These are phyloP conservation scores for Tipula confusa DNA, from an alignment of 2,888 invertebrate species.

Conservation along the genomic window DNA sequence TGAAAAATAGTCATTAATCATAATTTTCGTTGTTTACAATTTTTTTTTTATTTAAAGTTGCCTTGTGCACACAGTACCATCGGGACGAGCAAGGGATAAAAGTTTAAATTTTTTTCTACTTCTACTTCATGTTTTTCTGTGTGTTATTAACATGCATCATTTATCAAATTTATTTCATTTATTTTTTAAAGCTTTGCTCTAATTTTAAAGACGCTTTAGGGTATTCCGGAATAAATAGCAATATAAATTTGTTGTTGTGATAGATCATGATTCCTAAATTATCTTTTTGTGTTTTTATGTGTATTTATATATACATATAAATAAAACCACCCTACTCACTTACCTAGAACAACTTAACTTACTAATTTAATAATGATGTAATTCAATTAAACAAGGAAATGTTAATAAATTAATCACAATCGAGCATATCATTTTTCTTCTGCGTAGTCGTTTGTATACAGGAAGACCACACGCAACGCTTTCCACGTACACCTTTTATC, in stretches of 20 bases:
- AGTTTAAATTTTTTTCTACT: not conserved
- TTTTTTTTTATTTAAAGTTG: not conserved
- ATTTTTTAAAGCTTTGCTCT: not conserved
- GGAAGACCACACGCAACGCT: not conserved
- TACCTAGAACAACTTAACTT: not conserved
- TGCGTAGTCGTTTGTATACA: not conserved
- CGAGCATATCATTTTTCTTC: not conserved
- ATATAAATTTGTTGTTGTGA: not conserved
- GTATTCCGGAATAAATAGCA: not conserved
- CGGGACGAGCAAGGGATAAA: constrained; percentile 20
- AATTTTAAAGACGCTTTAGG: not conserved
- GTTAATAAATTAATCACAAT: constrained; percentile 12
- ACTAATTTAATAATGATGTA: constrained; percentile 9
- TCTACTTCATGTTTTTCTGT: not conserved
- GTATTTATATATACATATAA: not conserved
- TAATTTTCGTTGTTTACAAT: not conserved
- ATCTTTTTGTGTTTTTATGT: not conserved
- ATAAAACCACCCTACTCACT: not conserved
- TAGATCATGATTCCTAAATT: not conserved
- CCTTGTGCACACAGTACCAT: constrained; percentile 3
- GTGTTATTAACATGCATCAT: constrained; percentile 16
- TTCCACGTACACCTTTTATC: too few species aligned
- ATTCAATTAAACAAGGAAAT: not conserved
- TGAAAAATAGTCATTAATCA: constrained; percentile 12
- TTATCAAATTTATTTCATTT: not conserved